A percentile compares a stretch with the other conserved stretches of the same genome.
These are phyloP conservation scores for Neria commutata DNA, from an alignment of 2,888 invertebrate species.

Conservation along the genomic window DNA sequence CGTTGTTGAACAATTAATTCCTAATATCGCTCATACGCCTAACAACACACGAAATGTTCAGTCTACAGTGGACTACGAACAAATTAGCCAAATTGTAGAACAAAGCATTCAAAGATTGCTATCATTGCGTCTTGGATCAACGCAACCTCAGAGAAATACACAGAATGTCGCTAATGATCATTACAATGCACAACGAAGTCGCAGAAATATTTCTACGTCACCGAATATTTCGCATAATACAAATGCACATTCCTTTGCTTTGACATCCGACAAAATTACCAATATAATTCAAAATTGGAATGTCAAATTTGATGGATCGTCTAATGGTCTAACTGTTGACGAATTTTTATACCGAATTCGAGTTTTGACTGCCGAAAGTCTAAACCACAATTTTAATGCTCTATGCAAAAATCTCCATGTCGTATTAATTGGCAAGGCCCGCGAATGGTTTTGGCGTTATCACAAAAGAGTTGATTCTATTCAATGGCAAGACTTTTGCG, in stretches of 20 bases:
- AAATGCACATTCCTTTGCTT: not conserved
- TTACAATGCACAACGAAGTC: too few species aligned
- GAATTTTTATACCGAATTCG: conserved; percentile 23
- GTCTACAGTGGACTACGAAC: too few species aligned
- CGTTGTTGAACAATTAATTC: too few species aligned
- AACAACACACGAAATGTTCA: too few species aligned
- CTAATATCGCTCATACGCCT: too few species aligned
- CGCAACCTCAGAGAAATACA: too few species aligned
- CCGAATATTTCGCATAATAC: not conserved
- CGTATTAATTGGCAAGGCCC: conserved; percentile 18
- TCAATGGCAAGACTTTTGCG: conserved; percentile 20
- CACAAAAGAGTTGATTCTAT: conserved; percentile 8
- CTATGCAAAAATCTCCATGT: conserved; percentile 21
- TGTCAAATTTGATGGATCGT: conserved; percentile 23
- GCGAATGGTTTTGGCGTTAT: conserved; percentile 19
- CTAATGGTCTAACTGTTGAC: conserved; percentile 16
- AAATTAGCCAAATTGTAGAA: too few species aligned
- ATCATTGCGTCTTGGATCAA: too few species aligned
- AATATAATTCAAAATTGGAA: conserved; percentile 24
- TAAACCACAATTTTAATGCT: conserved; percentile 20
- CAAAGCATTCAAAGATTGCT: too few species aligned
- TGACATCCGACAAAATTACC: conserved; percentile 12
- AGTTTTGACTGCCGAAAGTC: conserved; percentile 13
- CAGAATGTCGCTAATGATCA: too few species aligned
- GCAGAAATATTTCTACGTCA: too few species aligned